phyloP scores from a whole-genome alignment of 2,113 vertebrate species.

The Silurus asotus region DNA sequence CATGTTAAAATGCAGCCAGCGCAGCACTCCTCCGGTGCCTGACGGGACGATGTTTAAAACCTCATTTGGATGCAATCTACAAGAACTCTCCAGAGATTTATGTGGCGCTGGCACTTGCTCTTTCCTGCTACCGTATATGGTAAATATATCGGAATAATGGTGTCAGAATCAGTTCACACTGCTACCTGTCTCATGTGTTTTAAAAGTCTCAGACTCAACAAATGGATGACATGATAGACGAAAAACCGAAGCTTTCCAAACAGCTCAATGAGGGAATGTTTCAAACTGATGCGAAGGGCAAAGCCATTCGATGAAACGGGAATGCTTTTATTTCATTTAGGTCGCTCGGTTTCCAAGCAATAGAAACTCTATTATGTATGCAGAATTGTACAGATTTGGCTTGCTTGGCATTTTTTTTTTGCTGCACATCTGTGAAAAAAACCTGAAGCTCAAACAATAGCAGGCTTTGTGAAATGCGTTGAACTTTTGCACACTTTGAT shows the following conservation, averaged over 20 bases:
- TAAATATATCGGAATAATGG: constrained; percentile 62
- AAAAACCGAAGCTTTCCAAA: not conserved
- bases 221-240: not conserved
- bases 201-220: not conserved
- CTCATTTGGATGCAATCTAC: constrained; percentile 67
- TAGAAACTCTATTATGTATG: not conserved
- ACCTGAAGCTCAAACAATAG: not conserved
- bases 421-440: not conserved
- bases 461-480: not conserved
- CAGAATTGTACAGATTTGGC: not conserved
- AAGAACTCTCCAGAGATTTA: constrained; percentile 67
- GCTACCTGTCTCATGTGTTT: not conserved
- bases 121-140: constrained; percentile 49
- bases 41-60: constrained; percentile 68
- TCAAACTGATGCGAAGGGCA: constrained; percentile 12
- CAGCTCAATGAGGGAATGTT: not conserved
- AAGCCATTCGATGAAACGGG: not conserved
- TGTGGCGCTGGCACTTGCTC: constrained; percentile 54
- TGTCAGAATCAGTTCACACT: constrained; percentile 53
- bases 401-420: not conserved
- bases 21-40: constrained; percentile 60
- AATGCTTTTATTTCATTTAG: constrained; percentile 39
- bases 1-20: constrained; percentile 42
- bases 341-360: not conserved
- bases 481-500: constrained; percentile 1